phyloP scores from a whole-genome alignment of 1,140 invertebrate genomes.

The Zaprionus davidi region DNA sequence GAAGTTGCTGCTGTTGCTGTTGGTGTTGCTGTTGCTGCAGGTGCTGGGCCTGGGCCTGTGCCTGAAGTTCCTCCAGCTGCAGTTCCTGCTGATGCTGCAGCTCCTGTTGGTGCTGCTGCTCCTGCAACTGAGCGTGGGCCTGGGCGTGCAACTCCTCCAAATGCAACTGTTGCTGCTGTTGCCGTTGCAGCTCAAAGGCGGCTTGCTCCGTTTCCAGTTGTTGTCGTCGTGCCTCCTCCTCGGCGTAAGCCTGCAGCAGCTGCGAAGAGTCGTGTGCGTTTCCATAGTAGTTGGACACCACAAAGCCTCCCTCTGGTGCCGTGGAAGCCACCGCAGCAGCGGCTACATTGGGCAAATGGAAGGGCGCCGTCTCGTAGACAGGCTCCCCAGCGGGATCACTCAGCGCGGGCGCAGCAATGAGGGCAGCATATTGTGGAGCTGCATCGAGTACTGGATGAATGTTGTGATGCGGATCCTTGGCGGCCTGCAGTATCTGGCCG shows the following conservation, averaged over 20 bases:
- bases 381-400: constrained; percentile 51
- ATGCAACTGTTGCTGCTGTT: constrained; percentile 56
- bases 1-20: constrained; percentile 46
- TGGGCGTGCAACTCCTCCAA: constrained; percentile 59
- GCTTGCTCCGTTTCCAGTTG: constrained; percentile 75
- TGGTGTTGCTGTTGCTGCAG: constrained; percentile 53
- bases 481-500: constrained; percentile 80
- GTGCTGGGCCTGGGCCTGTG: constrained; percentile 63
- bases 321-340: constrained; percentile 41
- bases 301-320: constrained; percentile 70
- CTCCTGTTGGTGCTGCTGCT: constrained; percentile 9
- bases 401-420: constrained; percentile 73
- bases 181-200: constrained; percentile 61
- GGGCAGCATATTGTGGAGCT: constrained; percentile 73
- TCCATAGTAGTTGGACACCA: constrained; percentile 79
- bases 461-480: constrained; percentile 77
- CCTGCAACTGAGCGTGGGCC: constrained; percentile 53
- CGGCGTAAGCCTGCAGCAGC: constrained; percentile 70
- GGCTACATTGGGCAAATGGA: constrained; percentile 69
- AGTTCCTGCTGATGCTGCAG: constrained; percentile 49
- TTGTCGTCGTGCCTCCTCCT: constrained; percentile 69
- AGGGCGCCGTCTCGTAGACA: constrained; percentile 62
- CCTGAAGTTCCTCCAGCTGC: constrained; percentile 52
- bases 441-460: constrained; percentile 73
- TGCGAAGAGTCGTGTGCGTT: constrained; percentile 71